phyloP scores from a whole-genome alignment of 2,113 vertebrate species.

The Atherinomorus stipes region DNA sequence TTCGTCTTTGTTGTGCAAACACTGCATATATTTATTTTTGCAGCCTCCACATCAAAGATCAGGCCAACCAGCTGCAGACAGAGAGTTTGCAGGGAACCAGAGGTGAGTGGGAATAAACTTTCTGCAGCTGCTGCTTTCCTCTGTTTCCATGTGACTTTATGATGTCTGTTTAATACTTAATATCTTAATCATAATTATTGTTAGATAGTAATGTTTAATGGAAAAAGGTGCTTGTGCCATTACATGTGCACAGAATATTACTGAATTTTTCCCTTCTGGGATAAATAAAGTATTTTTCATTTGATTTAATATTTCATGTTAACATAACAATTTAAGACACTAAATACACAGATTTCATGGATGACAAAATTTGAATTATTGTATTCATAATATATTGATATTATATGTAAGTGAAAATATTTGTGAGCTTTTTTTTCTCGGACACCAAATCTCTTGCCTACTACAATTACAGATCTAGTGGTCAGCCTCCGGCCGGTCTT shows the following conservation, averaged over 20 bases:
- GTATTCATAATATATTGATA: no score
- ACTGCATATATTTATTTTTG: not conserved
- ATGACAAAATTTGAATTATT: no score
- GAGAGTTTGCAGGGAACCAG: conserved; percentile 36
- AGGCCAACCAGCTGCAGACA: conserved; percentile 42
- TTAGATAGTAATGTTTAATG: no score
- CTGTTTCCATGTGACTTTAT: not conserved
- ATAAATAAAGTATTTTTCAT: no score
- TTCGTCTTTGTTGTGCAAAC: conserved; percentile 2
- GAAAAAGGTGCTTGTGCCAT: no score
- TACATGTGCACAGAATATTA: no score
- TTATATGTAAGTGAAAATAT: no score
- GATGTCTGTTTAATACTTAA: not conserved
- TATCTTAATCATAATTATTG: no score
- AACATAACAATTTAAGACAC: no score
- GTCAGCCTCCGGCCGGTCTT: conserved; percentile 65
- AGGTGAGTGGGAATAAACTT: conserved; percentile 27
- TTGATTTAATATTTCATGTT: no score
- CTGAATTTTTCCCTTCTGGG: no score
- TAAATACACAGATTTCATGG: no score
- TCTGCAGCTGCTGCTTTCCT: not conserved
- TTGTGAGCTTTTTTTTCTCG: not conserved
- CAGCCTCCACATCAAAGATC: conserved; percentile 64
- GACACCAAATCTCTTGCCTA: not conserved
- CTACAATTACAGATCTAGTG: conserved; percentile 44